Evolutionary conservation across 1,140 invertebrate genomes (phyloP), one percentile per base, ranked within the genome.

Genomic region (Uloborus diversus): DNA sequence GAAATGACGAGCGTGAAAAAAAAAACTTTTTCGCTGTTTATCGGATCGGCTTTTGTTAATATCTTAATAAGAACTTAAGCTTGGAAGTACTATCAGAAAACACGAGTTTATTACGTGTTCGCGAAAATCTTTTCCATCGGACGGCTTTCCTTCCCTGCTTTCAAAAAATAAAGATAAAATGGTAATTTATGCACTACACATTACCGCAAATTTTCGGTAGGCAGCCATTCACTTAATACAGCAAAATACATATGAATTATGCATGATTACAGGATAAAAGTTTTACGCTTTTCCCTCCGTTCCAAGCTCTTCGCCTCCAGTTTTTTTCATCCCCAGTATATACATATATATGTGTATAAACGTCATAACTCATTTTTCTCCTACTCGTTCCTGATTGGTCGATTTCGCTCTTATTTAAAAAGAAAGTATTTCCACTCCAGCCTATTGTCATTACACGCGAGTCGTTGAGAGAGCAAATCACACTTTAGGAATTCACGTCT

Each of bases 81-180:
- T 73, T 17, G 33, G 32, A 73, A 73, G 57, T 42, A 57, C 23
- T 73, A 61, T 42, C 69, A 35, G 25, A 73, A 73, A 73, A 59
- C 53, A 73, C 33, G 69, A 27, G 25, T 73, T 73, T 73, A 73
- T 73, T 73, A 73, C 69, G 69, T 73, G 69, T 73, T 73, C 42
- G 53, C 56, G 56, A 37, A 61, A 73, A 73, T 47, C 51, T 35
- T 70, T 30, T 70, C 28, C 25, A 35, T 70, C 27, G 28, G 4
- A 49, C 49, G 53, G 68, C 68, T 37, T 25, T 30, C 47, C 33
- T 47, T 28, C 35, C 53, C 20, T 57, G 9, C 37, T 42, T 25
- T 42, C 56, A 73, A 73, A 73, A 73, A 73, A 73, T 73, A 73
- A 73, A 73, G 69, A 73, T 73, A 73, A 73, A 73, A 57, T 51